Evolutionary conservation across 37 sponge, comb jelly and placozoan genomes (phyloP), one percentile per base, ranked within the genome.

Genomic region (Haliclona indistincta): DNA sequence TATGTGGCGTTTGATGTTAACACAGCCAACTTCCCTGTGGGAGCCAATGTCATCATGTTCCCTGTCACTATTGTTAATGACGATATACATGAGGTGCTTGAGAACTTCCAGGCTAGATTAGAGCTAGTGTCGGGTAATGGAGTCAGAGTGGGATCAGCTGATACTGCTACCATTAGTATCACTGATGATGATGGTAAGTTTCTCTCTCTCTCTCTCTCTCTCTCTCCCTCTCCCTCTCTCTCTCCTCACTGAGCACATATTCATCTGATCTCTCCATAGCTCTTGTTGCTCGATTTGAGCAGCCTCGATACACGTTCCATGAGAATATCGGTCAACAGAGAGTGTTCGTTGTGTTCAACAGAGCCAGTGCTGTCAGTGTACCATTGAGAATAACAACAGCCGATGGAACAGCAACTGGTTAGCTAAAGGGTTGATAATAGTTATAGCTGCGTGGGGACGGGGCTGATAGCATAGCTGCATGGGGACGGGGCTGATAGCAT

Each of bases 321-420:
- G 79, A 79, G 42, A 49, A 39, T 25, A 45, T 4, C 17, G n/a
- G 37, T 1, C 23, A 7, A 19, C 19, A 56, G 37, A 40, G 29
- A 38, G 41, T 79, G 69, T 42, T 0, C 0, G n/a, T 80, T 22
- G 38, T 45, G 26, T 29, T 53, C 4, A 49, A 70, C 3, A 72
- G 62, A 19, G 40, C 47, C 0, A 35, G 41, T 45, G 23, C 20
- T 36, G 37, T 38, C 2, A 26, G 29, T 52, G 67, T 70, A 45
- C 37, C 56, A 49, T 67, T 79, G 0, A 8, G 11, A 6, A 37
- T 85, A 32, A 20, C 40, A 29, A 85, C 80, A 58, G 37, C 0
- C n/a, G 86, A 79, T 73, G 79, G 80, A 52, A 70, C 55, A 26
- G 85, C 85, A 22, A 43, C 2, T 38, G 38, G 86, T 85, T 29